Evolutionary conservation across 2,113 vertebrate genomes (phyloP), one percentile per base, ranked within the genome.

Genomic region (Amia ocellicauda): DNA sequence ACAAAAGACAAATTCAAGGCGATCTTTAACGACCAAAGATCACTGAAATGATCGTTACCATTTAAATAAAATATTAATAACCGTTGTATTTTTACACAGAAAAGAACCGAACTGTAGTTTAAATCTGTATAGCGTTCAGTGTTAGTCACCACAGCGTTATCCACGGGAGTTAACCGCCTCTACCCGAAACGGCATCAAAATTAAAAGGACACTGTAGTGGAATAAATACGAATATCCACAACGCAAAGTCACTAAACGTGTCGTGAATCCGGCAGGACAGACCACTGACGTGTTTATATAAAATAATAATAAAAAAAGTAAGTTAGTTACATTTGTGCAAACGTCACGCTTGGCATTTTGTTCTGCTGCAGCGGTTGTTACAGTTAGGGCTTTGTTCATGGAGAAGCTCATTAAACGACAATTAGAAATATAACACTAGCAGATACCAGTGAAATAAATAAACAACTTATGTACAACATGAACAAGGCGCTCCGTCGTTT

Each of bases 361-460:
- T n/a, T n/a, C n/a, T n/a, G n/a, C n/a, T n/a, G 67, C 58, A 11
- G 31, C 31, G 11, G 31, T 36, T 11, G 11, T 36, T 36, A 36
- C 31, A 1, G 63, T 70, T 72, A 69, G 72, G 40, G 10, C 4
- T 47, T 47, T 62, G 49, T 66, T 66, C 24, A 69, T 45, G 62
- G 76, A 65, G 74, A 77, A 72, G 66, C 67, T 22, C 67, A 70
- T 70, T 63, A 49, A 60, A 59, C 58, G 60, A 74, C 50, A 36
- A 11, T 36, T 11, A 19, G 42, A 62, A 68, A 63, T 45, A 22
- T 63, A 55, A 69, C 28, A 43, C 54, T 54, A 50, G 60, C 43
- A 31, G 56, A 69, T 31, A 28, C 27, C 58, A 58, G 70, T 63
- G 57, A 86, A 86, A 88, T 88, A 86, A 88, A 86, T 86, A 85